phyloP scores from a whole-genome alignment of 30 jellyfish, hydroid and myxozoan species.

The Hydractinia symbiolongicarpus region DNA sequence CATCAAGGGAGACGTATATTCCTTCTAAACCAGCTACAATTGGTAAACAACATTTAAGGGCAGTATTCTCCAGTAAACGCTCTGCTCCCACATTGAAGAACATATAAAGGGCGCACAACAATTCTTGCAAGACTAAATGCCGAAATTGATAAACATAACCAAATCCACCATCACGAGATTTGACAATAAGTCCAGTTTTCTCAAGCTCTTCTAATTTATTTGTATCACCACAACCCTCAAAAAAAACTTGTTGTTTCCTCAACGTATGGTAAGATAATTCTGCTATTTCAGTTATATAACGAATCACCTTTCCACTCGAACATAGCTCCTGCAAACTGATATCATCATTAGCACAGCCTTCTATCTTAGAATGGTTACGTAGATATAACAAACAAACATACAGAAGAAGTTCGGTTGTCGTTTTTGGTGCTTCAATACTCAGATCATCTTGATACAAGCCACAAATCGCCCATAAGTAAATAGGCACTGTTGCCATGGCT shows the following conservation, averaged over 20 bases:
- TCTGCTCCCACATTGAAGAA: neutral
- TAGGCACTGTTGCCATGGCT: neutral
- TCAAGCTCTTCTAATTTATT: neutral
- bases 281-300: neutral
- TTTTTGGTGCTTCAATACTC: neutral
- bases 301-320: neutral
- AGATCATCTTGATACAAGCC: neutral
- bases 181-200: neutral
- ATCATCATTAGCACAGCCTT: neutral
- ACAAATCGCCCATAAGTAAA: neutral
- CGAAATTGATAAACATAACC: conserved; percentile 5
- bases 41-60: conserved; percentile 13
- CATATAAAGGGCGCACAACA: neutral
- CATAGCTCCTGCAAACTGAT: neutral
- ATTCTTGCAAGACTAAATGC: neutral
- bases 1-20: neutral
- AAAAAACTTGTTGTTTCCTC: neutral
- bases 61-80: neutral
- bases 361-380: conserved; percentile 10
- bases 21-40: neutral
- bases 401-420: conserved; percentile 8
- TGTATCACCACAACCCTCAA: neutral
- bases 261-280: neutral
- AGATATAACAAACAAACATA: neutral
- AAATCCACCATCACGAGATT: neutral